These are phyloP conservation scores for Athalia circularis DNA, from an alignment of 2,888 invertebrate species.

Conservation along the genomic window DNA sequence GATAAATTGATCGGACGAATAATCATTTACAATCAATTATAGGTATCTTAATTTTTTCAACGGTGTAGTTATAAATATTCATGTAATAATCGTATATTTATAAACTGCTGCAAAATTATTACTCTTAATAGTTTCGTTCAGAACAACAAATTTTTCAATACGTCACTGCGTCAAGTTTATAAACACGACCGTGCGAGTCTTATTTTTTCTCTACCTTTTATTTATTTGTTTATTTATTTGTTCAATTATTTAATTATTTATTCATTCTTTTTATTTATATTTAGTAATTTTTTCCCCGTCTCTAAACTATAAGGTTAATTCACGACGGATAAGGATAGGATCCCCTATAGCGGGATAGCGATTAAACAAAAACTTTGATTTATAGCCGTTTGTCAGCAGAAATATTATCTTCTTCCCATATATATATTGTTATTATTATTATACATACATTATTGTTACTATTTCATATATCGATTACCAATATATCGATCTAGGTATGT, in stretches of 20 bases:
- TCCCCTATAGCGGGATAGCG: neutral
- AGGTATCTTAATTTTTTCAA: no score
- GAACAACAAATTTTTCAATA: neutral
- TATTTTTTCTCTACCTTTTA: no score
- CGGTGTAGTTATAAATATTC: neutral
- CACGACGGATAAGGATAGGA: constrained; percentile 7
- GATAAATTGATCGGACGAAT: no score
- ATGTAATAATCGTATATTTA: neutral
- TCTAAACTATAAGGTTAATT: constrained; percentile 5
- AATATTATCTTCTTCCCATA: neutral
- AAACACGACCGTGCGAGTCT: neutral
- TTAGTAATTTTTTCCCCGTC: neutral
- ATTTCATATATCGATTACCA: no score
- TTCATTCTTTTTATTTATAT: neutral
- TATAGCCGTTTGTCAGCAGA: neutral
- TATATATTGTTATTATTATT: no score
- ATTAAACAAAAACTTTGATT: neutral
- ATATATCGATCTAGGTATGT: neutral
- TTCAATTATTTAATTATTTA: no score
- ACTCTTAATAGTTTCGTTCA: neutral
- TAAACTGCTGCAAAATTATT: neutral
- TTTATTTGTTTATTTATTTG: no score
- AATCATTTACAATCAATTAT: no score
- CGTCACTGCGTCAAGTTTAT: neutral
- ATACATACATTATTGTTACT: no score